Percentiles rank a stretch among this genome's conserved stretches.
Conservation (phyloP, 2,888 invertebrate species). For the Deilephila porcellus region DNA sequence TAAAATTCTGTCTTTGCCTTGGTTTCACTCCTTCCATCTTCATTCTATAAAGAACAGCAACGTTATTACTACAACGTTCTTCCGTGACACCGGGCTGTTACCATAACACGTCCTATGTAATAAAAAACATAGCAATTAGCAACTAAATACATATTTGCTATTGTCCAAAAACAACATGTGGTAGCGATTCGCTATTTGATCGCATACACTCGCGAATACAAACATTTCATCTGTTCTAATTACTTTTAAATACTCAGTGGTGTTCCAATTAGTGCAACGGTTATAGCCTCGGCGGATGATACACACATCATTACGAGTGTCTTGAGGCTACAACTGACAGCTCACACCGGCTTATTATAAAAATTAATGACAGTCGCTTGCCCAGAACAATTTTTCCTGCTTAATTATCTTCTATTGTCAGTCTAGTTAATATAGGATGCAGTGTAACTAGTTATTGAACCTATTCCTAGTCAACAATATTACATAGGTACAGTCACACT, state of each 20-base stretch:
- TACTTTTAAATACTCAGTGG: constrained; percentile 19
- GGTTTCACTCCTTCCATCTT: too few species aligned
- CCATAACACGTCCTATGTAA: too few species aligned
- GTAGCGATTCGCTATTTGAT: not conserved
- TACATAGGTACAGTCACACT: constrained; percentile 21
- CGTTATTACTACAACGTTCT: too few species aligned
- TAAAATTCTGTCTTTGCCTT: too few species aligned
- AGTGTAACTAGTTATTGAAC: constrained; percentile 13
- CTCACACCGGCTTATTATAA: constrained; percentile 31
- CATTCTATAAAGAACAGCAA: too few species aligned
- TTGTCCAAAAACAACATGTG: not conserved
- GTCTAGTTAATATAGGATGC: constrained; percentile 24
- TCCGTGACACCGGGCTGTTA: too few species aligned
- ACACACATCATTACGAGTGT: constrained; percentile 29
- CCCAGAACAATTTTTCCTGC: constrained; percentile 24
- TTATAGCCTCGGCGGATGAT: constrained; percentile 25
- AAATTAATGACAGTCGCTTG: constrained; percentile 31
- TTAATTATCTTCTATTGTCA: constrained; percentile 30
- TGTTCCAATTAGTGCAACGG: constrained; percentile 26
- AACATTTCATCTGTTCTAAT: constrained; percentile 5
- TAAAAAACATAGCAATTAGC: not conserved
- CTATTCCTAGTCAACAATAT: constrained; percentile 24
- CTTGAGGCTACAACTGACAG: constrained; percentile 33
- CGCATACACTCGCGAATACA: not conserved
- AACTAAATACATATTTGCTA: not conserved